Evolutionary conservation across 1,140 invertebrate genomes (phyloP), one percentile per base, ranked within the genome.

Genomic region (Tetramorium alpestre): DNA sequence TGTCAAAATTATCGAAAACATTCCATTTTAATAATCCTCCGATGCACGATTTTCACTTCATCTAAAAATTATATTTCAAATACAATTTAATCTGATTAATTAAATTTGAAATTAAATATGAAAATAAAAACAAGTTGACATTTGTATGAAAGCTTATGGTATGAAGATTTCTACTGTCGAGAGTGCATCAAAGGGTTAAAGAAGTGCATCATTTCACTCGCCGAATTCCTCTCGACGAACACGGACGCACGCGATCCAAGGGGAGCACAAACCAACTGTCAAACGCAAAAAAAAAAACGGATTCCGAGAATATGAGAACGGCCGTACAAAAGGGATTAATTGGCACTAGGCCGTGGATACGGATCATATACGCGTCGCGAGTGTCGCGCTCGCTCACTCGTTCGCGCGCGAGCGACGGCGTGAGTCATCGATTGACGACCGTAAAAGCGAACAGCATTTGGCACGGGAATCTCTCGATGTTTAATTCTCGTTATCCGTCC

Each of bases 391-490:
- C 6, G 7, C 47, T 13, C 47, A 28, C 11, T 47, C 54, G 25
- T 25, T 67, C 33, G 77, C 51, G 49, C 16, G n/a, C 22, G 54
- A 22, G 47, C 67, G 56, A 7, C 38, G 18, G 16, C 54, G 65
- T 41, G 64, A 77, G 28, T 81, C 88, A 90, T 90, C 89, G 89
- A 90, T 89, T 80, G 78, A 62, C 76, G 85, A 81, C 86, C 89
- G 89, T 90, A 90, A 82, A 62, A 77, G 28, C 60, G 62, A 72
- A 54, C 72, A 44, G 78, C 72, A 41, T 51, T 76, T 89, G 85
- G 89, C 88, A 90, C 89, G 88, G 73, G 58, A 73, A 58, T 80
- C 89, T 69, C 25, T 90, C 89, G 89, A 90, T 90, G 85, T 81
- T 86, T 86, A 82, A 85, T 85, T 85, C 82, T 85, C 82, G 70